Evolutionary conservation across 23 tunicate species (phyloP).

Genomic region (Oikopleura vanhoeffeni): DNA sequence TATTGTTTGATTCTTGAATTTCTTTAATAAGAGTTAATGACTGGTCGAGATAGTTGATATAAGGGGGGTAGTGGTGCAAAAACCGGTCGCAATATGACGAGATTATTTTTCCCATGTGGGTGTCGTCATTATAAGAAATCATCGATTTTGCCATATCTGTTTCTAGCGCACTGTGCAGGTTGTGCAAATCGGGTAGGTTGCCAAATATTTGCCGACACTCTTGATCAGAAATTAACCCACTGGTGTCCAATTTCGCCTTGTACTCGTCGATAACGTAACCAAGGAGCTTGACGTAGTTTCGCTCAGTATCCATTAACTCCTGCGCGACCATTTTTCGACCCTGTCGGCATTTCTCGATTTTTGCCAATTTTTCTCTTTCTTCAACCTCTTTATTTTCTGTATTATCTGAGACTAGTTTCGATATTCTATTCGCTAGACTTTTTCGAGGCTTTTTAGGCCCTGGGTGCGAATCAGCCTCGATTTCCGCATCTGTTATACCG

Average conservation of each 20-base stretch:
- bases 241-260: not conserved
- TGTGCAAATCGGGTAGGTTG: not conserved
- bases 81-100: not conserved
- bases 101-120: not conserved
- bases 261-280: not conserved
- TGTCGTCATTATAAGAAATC: not conserved
- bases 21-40: not conserved
- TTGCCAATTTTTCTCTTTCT: not conserved
- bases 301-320: not conserved
- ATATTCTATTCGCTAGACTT: too few relatives aligned
- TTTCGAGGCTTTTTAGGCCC: slow-evolving; percentile 17
- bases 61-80: not conserved
- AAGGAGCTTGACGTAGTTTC: not conserved
- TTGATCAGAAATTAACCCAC: not conserved
- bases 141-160: not conserved
- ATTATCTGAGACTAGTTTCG: too few relatives aligned
- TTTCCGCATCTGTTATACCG: not conserved
- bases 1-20: not conserved
- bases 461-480: slow-evolving; percentile 3
- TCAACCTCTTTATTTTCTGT: not conserved
- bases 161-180: not conserved
- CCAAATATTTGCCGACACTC: slow-evolving; percentile 9
- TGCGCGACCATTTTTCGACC: not conserved
- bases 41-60: not conserved
- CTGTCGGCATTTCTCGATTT: not conserved